A percentile compares a stretch with the other conserved stretches of the same genome.
These are phyloP conservation scores for Netelia virgata DNA, from an alignment of 2,888 invertebrate species.

Conservation along the genomic window DNA sequence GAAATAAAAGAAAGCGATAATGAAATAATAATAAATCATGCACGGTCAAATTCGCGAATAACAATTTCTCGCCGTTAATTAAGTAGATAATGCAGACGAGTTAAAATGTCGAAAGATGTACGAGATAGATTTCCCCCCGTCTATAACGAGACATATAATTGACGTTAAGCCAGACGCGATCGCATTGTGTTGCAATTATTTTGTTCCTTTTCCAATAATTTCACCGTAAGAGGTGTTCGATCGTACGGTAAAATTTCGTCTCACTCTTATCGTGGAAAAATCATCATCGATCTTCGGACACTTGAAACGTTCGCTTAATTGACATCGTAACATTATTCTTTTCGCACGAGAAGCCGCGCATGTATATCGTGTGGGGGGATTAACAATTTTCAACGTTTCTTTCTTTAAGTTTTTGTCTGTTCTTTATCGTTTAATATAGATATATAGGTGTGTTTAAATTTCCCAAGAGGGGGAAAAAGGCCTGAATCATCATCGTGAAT, in stretches of 20 bases:
- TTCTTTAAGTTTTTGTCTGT: neutral
- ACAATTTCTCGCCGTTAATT: slow-evolving; percentile 36
- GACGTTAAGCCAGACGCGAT: slow-evolving; percentile 41
- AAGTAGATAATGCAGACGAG: slow-evolving; percentile 53
- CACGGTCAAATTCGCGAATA: neutral
- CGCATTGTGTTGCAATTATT: neutral
- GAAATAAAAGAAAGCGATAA: slow-evolving; percentile 3
- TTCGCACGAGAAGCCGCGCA: slow-evolving; percentile 37
- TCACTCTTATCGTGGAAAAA: slow-evolving; percentile 14
- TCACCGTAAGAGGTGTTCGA: neutral
- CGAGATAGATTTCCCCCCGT: slow-evolving; percentile 24
- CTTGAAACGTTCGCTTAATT: slow-evolving; percentile 43
- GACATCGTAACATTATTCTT: slow-evolving; percentile 25
- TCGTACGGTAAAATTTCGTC: slow-evolving; percentile 6
- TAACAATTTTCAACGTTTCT: slow-evolving; percentile 10
- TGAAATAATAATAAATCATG: slow-evolving; percentile 1
- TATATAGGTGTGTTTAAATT: neutral
- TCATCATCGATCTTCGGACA: neutral
- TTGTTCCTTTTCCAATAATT: neutral
- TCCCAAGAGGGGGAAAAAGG: neutral
- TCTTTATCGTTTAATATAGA: neutral
- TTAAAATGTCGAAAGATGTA: slow-evolving; percentile 43
- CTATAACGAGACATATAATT: slow-evolving; percentile 53
- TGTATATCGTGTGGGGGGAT: neutral
- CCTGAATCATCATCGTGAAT: slow-evolving; percentile 43